phyloP scores from a whole-genome alignment of 2,113 vertebrate genomes.

The Heptranchias perlo region DNA sequence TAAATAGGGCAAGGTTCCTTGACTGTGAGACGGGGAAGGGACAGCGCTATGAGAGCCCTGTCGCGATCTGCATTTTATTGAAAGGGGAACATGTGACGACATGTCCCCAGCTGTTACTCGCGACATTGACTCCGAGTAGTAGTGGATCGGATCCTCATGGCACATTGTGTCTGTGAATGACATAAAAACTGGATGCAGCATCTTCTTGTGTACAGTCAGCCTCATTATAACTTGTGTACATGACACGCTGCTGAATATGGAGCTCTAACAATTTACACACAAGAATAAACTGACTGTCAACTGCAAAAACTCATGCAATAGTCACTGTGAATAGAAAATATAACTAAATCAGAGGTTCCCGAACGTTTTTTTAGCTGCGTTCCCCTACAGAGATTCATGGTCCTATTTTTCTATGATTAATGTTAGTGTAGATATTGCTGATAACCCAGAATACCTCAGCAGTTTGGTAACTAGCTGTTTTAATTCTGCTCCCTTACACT shows the following conservation, averaged over 20 bases:
- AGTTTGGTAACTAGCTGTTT: neutral
- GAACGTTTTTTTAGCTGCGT: neutral
- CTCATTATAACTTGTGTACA: neutral
- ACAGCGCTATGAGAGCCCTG: conserved; percentile 51
- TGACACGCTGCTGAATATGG: neutral
- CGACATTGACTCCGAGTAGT: conserved; percentile 45
- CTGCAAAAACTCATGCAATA: conserved; percentile 48
- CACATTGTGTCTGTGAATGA: neutral
- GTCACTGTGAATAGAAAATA: neutral
- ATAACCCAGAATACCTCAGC: neutral
- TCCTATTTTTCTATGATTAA: neutral
- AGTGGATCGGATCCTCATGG: neutral
- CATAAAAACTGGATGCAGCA: conserved; percentile 4
- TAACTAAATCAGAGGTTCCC: neutral
- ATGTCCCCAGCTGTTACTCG: conserved; percentile 49
- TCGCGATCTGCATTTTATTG: conserved; percentile 51
- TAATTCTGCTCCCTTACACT: neutral
- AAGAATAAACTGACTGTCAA: conserved; percentile 48
- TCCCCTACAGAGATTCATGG: neutral
- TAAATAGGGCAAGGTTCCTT: conserved; percentile 6
- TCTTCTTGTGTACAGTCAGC: neutral
- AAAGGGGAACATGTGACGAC: conserved; percentile 45
- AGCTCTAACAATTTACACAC: neutral
- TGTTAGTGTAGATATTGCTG: neutral
- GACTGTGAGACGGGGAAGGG: conserved; percentile 45